Evolutionary conservation across 2,113 vertebrate genomes (phyloP), one percentile per base, ranked within the genome.

Genomic region (Cyprinodon brontotheroides): DNA sequence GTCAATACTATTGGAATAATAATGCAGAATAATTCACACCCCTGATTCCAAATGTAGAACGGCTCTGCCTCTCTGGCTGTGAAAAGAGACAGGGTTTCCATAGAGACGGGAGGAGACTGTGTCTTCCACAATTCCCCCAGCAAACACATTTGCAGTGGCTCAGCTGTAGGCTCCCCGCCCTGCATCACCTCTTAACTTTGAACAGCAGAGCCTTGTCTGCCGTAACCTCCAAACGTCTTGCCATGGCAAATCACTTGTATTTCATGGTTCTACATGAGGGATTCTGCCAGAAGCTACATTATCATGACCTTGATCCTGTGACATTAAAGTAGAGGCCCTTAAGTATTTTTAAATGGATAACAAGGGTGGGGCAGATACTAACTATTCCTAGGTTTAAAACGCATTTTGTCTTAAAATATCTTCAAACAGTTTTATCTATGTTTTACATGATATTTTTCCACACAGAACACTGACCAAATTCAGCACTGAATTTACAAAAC

Each of bases 81-180:
- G 84, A 91, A 88, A 53, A 80, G 89, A 92, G 91, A 93, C 70
- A 86, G 87, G 80, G 92, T 94, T 93, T 87, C 93, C 90, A 94
- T 93, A 91, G 92, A 90, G 89, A 94, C 88, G 81, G 91, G 88
- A 91, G 81, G 92, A 92, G 90, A 92, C 89, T 88, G 84, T 87
- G 87, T 91, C 90, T 93, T 92, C 90, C 85, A 89, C 84, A 91
- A 91, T 93, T 91, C 79, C 87, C 86, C 74, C 80, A 86, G 86
- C 78, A 75, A 74, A 76, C 39, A 66, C 60, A 70, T 39, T 78
- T 59, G 48, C 81, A 87, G 82, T 68, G 53, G 75, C 78, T 87
- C 77, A 84, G 79, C 86, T 85, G 82, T 86, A 80, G 67, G 71
- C 72, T 83, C 68, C 74, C 70, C 75, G 68, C 70, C 78, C 81